Base-by-base conservation (phyloP, 37 sponge, comb jelly and placozoan species). In the Cliona cf. orientalis region DNA sequence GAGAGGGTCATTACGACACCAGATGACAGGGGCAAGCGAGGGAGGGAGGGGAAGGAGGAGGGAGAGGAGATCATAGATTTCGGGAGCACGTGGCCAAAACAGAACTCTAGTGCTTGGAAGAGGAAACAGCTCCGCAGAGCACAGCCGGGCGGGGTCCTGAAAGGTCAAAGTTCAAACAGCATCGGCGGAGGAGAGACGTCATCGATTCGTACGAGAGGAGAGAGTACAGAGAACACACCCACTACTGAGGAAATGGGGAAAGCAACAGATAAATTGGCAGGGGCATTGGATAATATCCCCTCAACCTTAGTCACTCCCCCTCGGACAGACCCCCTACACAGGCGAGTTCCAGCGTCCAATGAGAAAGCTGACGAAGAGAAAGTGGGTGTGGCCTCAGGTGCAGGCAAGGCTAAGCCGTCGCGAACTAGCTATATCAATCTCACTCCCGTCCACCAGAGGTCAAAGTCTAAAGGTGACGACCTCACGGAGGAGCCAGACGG, bases 311-410 rank as follows among this genome's bases (percentile, higher is more conserved):
- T n/a, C 66, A 26, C 35, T 36, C 35, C 66, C 32, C 35, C 66
- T 32, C 66, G 66, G 19, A 65, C 66, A 32, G 66, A 65, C 66
- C 66, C 66, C 66, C 33, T 65, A 19, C 66, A 65, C 35, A 65
- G 66, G 66, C 2, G 66, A 6, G 53, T 14, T 14, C 9, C 53
- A 19, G 53, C 9, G 53, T 49, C 53, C 53, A n/a, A n/a, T n/a
- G n/a, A n/a, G n/a, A n/a, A n/a, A n/a, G n/a, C n/a, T n/a, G n/a
- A n/a, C n/a, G n/a, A n/a, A n/a, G n/a, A n/a, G n/a, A n/a, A n/a
- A n/a, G n/a, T n/a, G n/a, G n/a, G n/a, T n/a, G n/a, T n/a, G n/a
- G n/a, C n/a, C n/a, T n/a, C n/a, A n/a, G n/a, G n/a, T n/a, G n/a
- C n/a, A n/a, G n/a, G n/a, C n/a, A n/a, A n/a, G n/a, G n/a, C n/a